Conservation (phyloP, 2,113 vertebrate genomes). For the Sylvilagus bachmani region DNA sequence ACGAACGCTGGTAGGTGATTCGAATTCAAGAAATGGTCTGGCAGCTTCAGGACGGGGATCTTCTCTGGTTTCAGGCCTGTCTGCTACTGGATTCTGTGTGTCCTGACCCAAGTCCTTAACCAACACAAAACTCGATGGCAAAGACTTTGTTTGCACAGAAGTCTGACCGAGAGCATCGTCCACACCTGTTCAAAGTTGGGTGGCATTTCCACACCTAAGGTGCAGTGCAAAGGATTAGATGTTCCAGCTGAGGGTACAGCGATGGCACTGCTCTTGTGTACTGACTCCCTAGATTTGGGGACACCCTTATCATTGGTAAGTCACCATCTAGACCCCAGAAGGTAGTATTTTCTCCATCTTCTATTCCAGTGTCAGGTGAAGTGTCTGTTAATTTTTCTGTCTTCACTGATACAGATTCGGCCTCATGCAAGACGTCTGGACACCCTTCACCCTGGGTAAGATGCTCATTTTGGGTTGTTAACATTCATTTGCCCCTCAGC, state of each 20-base stretch:
- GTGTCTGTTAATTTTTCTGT: background rate
- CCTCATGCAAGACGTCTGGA: constrained; percentile 41
- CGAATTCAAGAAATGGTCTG: background rate
- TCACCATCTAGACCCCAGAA: background rate
- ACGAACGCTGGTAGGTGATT: constrained; percentile 6
- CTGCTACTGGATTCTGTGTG: background rate
- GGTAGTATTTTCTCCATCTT: background rate
- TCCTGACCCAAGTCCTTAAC: constrained; percentile 45
- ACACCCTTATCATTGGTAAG: background rate
- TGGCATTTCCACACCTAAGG: constrained; percentile 48
- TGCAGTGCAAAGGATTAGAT: constrained; percentile 53
- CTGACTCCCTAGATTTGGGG: background rate
- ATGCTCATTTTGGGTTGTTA: background rate
- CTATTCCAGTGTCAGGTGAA: background rate
- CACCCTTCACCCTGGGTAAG: constrained; percentile 36
- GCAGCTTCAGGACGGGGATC: constrained; percentile 42
- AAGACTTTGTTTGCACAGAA: background rate
- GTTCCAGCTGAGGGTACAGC: background rate
- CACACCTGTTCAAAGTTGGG: constrained; percentile 43
- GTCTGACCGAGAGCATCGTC: background rate
- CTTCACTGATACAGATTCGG: constrained; percentile 28
- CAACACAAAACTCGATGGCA: background rate
- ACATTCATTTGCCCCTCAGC: background rate
- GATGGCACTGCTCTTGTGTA: background rate
- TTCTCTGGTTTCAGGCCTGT: constrained; percentile 51